phyloP scores from a whole-genome alignment of 2,888 invertebrate species.

The Slavum lentiscoides region DNA sequence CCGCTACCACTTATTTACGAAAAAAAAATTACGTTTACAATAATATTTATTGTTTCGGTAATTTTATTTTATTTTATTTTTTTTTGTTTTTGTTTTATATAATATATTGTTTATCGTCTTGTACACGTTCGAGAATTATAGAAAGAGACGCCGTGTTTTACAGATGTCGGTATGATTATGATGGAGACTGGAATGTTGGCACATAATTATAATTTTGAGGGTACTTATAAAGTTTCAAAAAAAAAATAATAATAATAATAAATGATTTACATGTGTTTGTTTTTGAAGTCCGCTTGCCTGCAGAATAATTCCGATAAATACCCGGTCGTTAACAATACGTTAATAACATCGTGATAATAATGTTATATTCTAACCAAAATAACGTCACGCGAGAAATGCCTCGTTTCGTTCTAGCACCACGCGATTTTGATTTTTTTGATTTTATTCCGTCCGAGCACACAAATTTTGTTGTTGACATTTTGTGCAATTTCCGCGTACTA shows the following conservation, averaged over 20 bases:
- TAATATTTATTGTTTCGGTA: not conserved
- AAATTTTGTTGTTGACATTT: not conserved
- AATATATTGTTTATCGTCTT: constrained; percentile 2
- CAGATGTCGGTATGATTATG: constrained; percentile 97
- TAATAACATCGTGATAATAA: constrained; percentile 18
- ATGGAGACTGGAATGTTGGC: constrained; percentile 96
- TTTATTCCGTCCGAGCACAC: not conserved
- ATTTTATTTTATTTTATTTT: not conserved
- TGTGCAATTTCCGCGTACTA: not conserved
- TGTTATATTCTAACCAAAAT: too few species aligned
- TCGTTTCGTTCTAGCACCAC: not conserved
- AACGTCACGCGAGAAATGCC: too few species aligned
- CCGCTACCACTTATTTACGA: too few species aligned
- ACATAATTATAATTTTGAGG: constrained; percentile 69
- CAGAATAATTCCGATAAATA: constrained; percentile 14
- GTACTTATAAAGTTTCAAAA: constrained; percentile 45
- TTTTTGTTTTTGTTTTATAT: not conserved
- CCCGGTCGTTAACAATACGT: constrained; percentile 6
- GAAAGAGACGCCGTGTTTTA: constrained; percentile 62
- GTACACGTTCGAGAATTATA: constrained; percentile 40
- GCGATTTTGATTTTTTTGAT: not conserved
- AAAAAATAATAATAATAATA: too few species aligned
- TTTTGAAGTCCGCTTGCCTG: constrained; percentile 39
- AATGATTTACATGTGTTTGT: constrained; percentile 25
- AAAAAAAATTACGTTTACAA: not conserved